Percentiles rank a stretch among this genome's conserved stretches.
phyloP scores from a whole-genome alignment of 2,797 vertebrate species.

The Australoheros facetus region DNA sequence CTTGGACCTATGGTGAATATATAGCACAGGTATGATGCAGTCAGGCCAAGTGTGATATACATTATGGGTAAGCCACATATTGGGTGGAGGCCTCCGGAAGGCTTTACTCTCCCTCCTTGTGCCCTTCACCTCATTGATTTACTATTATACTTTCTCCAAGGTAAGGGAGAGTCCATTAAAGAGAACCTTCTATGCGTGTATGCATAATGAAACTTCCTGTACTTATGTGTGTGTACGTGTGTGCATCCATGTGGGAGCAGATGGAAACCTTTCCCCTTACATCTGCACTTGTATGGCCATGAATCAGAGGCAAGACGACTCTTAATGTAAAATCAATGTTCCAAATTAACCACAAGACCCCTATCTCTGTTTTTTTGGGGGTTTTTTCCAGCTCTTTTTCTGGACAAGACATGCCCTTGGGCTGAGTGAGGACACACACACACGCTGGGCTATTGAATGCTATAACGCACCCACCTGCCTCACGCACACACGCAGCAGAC shows the following conservation, averaged over 20 bases:
- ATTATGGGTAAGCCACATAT: conserved; percentile 45
- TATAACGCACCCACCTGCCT: conserved; percentile 14
- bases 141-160: conserved; percentile 78
- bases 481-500: background rate
- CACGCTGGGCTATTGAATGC: conserved; percentile 32
- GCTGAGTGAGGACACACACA: conserved; percentile 46
- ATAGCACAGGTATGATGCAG: background rate
- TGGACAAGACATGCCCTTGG: conserved; percentile 67
- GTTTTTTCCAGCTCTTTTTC: conserved; percentile 24
- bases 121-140: conserved; percentile 85
- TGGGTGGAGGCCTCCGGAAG: conserved; percentile 54
- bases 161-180: conserved; percentile 84
- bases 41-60: background rate
- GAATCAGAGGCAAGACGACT: conserved; percentile 75
- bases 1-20: background rate
- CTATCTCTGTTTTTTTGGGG: conserved; percentile 47
- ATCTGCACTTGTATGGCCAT: conserved; percentile 70
- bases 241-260: conserved; percentile 25
- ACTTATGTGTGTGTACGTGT: conserved; percentile 18
- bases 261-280: conserved; percentile 65
- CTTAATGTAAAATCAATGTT: conserved; percentile 84
- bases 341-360: conserved; percentile 80
- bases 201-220: conserved; percentile 75
- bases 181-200: conserved; percentile 61
- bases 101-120: conserved; percentile 66